Conservation (phyloP, 2,113 vertebrate genomes). For the Todiramphus saurophagus region DNA sequence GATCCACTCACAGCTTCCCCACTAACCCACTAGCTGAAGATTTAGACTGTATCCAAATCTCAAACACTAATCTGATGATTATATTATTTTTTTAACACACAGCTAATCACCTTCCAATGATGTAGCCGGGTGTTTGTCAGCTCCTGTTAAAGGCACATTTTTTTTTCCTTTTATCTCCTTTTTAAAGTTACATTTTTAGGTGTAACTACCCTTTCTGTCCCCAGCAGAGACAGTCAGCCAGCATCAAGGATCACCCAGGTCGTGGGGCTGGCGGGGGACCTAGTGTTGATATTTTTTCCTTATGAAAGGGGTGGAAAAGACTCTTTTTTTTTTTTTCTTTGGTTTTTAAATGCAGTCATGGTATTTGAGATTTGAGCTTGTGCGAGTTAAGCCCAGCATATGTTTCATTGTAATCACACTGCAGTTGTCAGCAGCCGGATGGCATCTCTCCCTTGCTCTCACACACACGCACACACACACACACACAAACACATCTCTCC, state of each 20-base stretch:
- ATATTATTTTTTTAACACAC: constrained; percentile 28
- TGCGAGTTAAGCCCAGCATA: constrained; percentile 28
- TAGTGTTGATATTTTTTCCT: constrained; percentile 34
- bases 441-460: constrained; percentile 45
- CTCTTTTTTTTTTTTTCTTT: neutral
- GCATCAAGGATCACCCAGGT: neutral
- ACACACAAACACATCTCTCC: constrained; percentile 28
- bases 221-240: neutral
- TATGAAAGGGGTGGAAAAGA: constrained; percentile 19
- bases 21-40: constrained; percentile 48
- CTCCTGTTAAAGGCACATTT: constrained; percentile 55
- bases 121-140: constrained; percentile 15
- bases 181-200: neutral
- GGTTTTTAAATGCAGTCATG: constrained; percentile 23
- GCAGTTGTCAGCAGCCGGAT: constrained; percentile 55
- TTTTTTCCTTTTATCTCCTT: neutral
- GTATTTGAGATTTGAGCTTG: constrained; percentile 44
- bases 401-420: constrained; percentile 58
- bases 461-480: neutral
- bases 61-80: neutral
- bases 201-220: constrained; percentile 16
- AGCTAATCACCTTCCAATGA: constrained; percentile 39
- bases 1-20: neutral
- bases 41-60: constrained; percentile 1
- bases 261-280: neutral